These are phyloP conservation scores for Trematomus loennbergii DNA, from an alignment of 2,113 vertebrate genomes.

Conservation along the genomic window DNA sequence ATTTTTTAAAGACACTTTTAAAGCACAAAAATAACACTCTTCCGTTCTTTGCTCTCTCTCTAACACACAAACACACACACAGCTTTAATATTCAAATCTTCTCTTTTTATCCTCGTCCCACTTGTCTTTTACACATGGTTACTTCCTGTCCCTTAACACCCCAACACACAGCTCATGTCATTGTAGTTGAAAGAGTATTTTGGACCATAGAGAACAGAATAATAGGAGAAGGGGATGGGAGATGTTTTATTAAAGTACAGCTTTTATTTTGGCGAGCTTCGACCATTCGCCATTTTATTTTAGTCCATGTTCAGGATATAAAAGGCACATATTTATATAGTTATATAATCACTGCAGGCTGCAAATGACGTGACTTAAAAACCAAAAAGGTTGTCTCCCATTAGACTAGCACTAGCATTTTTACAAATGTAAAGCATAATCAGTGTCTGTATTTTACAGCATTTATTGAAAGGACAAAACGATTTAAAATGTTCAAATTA, in stretches of 20 bases:
- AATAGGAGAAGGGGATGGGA: background rate
- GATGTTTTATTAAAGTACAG: slow-evolving; percentile 9
- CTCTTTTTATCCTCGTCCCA: slow-evolving; percentile 7
- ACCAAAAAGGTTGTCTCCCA: too few relatives aligned
- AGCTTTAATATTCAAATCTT: slow-evolving; percentile 7
- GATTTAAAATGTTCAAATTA: background rate
- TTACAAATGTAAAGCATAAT: background rate
- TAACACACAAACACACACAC: background rate
- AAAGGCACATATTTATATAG: background rate
- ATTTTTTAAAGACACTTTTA: slow-evolving; percentile 27
- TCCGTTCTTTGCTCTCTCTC: background rate
- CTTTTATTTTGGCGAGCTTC: background rate
- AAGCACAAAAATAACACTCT: background rate
- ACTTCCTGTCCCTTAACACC: background rate
- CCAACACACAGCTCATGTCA: slow-evolving; percentile 1
- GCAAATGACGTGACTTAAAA: background rate
- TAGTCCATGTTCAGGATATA: background rate
- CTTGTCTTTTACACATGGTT: slow-evolving; percentile 9
- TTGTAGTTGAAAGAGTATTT: slow-evolving; percentile 5
- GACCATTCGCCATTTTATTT: background rate
- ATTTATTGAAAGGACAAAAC: background rate
- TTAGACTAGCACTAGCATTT: background rate
- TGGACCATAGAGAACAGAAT: background rate
- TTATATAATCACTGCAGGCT: background rate
- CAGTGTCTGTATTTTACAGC: background rate